These are phyloP conservation scores for Yasuhikotakia modesta DNA, from an alignment of 2,797 vertebrate genomes.

Conservation along the genomic window DNA sequence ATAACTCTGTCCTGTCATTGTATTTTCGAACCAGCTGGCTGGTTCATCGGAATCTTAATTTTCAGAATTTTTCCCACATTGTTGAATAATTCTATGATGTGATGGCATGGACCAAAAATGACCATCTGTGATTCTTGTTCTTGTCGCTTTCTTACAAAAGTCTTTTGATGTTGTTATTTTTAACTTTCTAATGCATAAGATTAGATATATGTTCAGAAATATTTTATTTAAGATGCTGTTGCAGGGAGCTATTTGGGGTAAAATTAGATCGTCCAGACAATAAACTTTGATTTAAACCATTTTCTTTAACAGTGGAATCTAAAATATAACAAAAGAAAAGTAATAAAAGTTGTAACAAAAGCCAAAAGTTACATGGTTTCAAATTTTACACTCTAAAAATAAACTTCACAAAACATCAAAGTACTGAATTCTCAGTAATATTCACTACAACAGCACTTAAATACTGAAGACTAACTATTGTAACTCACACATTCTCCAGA, in stretches of 20 bases:
- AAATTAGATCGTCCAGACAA: no score
- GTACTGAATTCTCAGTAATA: conserved; percentile 11
- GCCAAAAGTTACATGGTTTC: no score
- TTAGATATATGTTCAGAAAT: neutral
- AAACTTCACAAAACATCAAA: conserved; percentile 28
- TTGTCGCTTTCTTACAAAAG: conserved; percentile 42
- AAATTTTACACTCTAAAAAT: neutral
- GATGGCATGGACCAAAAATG: conserved; percentile 30
- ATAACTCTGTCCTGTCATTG: neutral
- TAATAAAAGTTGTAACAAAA: no score
- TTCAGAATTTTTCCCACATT: neutral
- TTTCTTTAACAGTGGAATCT: no score
- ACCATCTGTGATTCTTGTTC: conserved; percentile 44
- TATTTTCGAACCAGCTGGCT: conserved; percentile 67
- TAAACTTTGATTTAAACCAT: no score
- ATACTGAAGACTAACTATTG: conserved; percentile 42
- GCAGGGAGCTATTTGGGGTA: conserved; percentile 41
- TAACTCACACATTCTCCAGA: conserved; percentile 29
- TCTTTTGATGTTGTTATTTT: conserved; percentile 49
- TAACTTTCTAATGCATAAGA: conserved; percentile 19
- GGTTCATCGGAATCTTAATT: conserved; percentile 47
- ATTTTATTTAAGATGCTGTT: conserved; percentile 51
- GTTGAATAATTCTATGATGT: neutral
- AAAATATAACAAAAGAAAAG: conserved; percentile 3
- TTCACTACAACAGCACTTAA: conserved; percentile 59